Evolutionary conservation across 2,113 vertebrate genomes (phyloP), one percentile per base, ranked within the genome.

Genomic region (Pica pica): DNA sequence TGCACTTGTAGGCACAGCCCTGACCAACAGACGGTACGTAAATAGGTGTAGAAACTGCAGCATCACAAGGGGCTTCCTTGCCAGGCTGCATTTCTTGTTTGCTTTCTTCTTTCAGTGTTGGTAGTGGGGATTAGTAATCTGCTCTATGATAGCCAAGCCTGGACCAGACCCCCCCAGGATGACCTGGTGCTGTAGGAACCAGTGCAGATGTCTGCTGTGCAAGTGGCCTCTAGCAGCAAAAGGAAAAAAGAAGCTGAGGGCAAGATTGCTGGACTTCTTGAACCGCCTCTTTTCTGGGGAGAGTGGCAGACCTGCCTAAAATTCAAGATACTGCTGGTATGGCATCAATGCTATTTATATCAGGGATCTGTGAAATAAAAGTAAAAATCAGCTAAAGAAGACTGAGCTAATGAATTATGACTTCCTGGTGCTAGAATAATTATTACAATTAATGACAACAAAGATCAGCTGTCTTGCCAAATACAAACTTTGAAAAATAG

Each of bases 141-240:
- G 42, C 22, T 59, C 4, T 18, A 0, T 26, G 35, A 27, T 8
- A 12, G 3, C 41, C 0, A 1, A 53, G 24, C 47, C 61, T 75
- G 81, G 13, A 53, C n/a, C 75, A 61, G 56, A 50, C 15, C 35
- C 21, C 65, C 75, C 16, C 33, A 49, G 49, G 57, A 41, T 57
- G 60, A 20, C 24, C 16, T 20, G 35, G 46, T 16, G 10, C 57
- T 41, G 20, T 7, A 26, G 30, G 78, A 67, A 44, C 33, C 56
- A 65, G 13, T 5, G 49, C 55, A 70, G 60, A 5, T 35, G 3
- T 24, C 64, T 47, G 71, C 73, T 84, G 35, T 49, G 52, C 73
- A 68, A 37, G 39, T n/a, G 42, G 27, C 61, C 24, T 63, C 13
- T 8, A 56, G 53, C 5, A 4, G 41, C n/a, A 79, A 87, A 70